Evolutionary conservation across 2,797 vertebrate species (phyloP), one percentile per base, ranked within the genome.

Genomic region (Sebastiscus albofasciatus): DNA sequence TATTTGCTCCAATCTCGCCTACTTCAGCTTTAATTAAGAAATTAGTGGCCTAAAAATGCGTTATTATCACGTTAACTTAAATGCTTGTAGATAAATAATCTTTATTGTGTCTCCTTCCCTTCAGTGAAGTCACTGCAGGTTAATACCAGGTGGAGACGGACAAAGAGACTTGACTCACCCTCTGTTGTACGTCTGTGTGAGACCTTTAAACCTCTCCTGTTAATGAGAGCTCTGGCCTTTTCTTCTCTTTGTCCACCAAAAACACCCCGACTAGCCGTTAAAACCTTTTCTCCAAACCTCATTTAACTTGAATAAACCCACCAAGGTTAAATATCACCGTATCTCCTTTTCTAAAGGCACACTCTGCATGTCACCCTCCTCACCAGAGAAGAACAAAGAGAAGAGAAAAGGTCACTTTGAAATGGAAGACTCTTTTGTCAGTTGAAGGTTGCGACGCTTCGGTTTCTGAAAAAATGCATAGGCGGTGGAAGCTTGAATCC

Each of bases 221-320:
- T 79, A 79, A 72, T 49, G 61, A 79, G 27, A 46, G 34, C 18
- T 46, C 8, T 75, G 54, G 54, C 54, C 34, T 66, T 58, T 59
- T 26, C 2, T 6, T 67, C 14, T 67, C n/a, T 20, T 3, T 56
- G 33, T 56, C 26, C 27, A 20, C n/a, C 8, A 22, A 12, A 54
- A 31, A 46, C 42, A 24, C 52, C 2, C 8, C n/a, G 29, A 36
- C 55, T 13, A 22, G 8, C 0, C 42, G 4, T 56, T 29, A 18
- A 36, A 67, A 29, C 39, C 52, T 65, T 49, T 64, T 34, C 16
- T 49, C 22, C 22, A 36, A 58, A 20, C n/a, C 22, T n/a, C 4
- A 52, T 65, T 59, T n/a, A 36, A 46, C 7, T 29, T 42, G 26
- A 22, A 66, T 61, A 33, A 66, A 42, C 26, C 36, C 26, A 4